Percentiles rank a stretch among this genome's conserved stretches.
Evolutionary conservation across 2,113 vertebrate genomes (phyloP).

Genomic region (Neolamprologus falcicula): DNA sequence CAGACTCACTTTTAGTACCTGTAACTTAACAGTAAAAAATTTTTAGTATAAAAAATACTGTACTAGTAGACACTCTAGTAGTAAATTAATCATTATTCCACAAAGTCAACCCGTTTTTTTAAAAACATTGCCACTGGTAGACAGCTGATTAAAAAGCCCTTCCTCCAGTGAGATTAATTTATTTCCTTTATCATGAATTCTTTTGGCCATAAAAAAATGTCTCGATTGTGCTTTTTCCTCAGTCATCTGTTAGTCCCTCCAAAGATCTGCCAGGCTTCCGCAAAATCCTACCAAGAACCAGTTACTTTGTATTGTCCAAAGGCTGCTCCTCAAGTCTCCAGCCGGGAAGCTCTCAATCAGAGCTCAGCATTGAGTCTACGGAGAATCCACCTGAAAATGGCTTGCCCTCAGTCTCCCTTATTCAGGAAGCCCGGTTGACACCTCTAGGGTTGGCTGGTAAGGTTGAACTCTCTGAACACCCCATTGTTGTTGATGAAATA

Average conservation of each 20-base stretch:
- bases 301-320: conserved; percentile 86
- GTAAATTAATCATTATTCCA: neutral
- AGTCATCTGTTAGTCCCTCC: conserved; percentile 50
- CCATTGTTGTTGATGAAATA: conserved; percentile 72
- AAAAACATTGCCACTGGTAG: neutral
- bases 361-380: conserved; percentile 60
- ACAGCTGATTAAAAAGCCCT: neutral
- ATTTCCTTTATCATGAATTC: neutral
- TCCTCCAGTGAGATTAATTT: neutral
- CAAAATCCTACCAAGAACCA: conserved; percentile 91
- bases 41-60: neutral
- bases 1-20: neutral
- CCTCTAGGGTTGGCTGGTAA: conserved; percentile 59
- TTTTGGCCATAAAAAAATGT: neutral
- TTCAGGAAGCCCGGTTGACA: conserved; percentile 61
- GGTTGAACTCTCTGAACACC: conserved; percentile 72
- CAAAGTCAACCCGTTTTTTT: neutral
- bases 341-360: conserved; percentile 61
- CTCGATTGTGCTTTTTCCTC: neutral
- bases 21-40: neutral
- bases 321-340: conserved; percentile 71
- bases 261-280: conserved; percentile 92
- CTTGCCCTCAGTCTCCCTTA: conserved; percentile 40
- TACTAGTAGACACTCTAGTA: neutral
- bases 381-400: conserved; percentile 38